A percentile compares a stretch with the other conserved stretches of the same genome.
phyloP scores from a whole-genome alignment of 2,113 vertebrate species.

The Passerina amoena region DNA sequence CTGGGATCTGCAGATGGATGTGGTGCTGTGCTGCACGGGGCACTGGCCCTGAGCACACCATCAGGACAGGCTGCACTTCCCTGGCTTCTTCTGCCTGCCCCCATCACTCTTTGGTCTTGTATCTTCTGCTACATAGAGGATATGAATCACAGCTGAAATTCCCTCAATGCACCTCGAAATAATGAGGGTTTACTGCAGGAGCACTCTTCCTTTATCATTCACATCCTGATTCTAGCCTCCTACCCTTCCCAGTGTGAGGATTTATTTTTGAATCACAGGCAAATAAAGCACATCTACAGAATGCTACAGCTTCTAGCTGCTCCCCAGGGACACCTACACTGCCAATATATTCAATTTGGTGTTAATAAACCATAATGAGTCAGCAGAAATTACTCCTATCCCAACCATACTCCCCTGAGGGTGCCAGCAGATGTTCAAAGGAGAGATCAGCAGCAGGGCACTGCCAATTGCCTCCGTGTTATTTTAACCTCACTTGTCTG shows the following conservation, averaged over 20 bases:
- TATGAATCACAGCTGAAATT: not conserved
- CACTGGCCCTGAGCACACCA: accelerated
- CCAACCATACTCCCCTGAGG: not conserved
- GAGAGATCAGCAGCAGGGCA: not conserved
- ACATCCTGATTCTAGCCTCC: not conserved
- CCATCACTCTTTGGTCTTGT: accelerated
- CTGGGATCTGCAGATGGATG: not conserved
- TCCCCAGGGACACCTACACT: not conserved
- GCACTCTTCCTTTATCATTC: not conserved
- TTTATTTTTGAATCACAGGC: not conserved
- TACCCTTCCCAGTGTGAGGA: not conserved
- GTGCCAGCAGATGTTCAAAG: constrained; percentile 28
- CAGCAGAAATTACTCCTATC: constrained; percentile 18
- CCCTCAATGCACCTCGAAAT: not conserved
- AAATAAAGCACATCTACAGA: not conserved
- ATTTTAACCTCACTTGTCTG: not conserved
- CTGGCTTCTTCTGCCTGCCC: not conserved
- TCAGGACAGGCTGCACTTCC: not conserved
- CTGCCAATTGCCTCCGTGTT: not conserved
- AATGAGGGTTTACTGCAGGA: not conserved
- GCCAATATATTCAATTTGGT: constrained; percentile 16
- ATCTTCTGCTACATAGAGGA: not conserved
- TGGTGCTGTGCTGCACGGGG: accelerated
- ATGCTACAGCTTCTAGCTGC: not conserved
- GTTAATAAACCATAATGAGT: constrained; percentile 45